Evolutionary conservation across 2,797 vertebrate genomes (phyloP), one percentile per base, ranked within the genome.

Genomic region (Austrolebias charrua): DNA sequence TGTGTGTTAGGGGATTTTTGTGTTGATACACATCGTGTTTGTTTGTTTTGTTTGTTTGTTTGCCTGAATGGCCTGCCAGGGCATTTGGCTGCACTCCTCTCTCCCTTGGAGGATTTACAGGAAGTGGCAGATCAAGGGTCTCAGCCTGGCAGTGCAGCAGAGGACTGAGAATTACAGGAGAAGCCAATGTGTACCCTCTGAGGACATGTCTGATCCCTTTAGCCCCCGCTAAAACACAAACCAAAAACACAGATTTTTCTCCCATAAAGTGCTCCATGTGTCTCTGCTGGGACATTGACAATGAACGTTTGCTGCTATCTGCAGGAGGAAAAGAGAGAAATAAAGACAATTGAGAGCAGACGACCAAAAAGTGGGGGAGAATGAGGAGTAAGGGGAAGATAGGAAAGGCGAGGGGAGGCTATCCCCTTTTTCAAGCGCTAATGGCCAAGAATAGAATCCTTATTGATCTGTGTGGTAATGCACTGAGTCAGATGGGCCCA

Each of bases 121-220:
- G 85, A 91, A 83, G 88, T 87, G 89, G 79, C 85, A 89, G 90
- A 91, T 90, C 88, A 90, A 90, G 87, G 88, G 90, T 74, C 81
- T 82, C 63, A 55, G 84, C 78, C 71, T 86, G 81, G 87, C 74
- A 86, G 79, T 14, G 28, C 59, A 76, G 86, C 76, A 76, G 74
- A 86, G 64, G 75, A 75, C 78, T 79, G 76, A 85, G 79, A 84
- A 88, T 88, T 83, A 85, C 80, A 78, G 70, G 76, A 69, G 78
- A 69, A 81, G 64, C 71, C 28, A 40, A 62, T 24, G 40, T 71
- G 59, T 54, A 54, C 75, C 66, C 83, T 84, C 75, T 6, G 54
- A 71, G 63, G 78, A 82, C 64, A 74, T 55, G 66, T 47, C 69
- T 75, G 76, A 87, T 80, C 84, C 77, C 70, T 81, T 62, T 8